Conservation (phyloP, 2,113 vertebrate species). For the Scytalopus superciliaris region DNA sequence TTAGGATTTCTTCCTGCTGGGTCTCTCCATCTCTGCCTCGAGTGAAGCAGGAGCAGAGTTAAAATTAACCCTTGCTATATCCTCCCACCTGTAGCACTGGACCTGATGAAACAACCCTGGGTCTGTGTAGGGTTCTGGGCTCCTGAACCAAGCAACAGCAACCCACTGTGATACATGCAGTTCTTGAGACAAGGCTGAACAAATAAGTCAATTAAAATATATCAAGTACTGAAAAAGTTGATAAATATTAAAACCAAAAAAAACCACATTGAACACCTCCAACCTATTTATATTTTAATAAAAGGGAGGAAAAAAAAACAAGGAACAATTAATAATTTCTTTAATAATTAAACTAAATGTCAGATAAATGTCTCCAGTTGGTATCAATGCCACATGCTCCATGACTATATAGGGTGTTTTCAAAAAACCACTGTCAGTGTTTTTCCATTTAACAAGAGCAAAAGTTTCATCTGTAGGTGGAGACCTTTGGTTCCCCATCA, state of each 20-base stretch:
- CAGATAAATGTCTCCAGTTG: not conserved
- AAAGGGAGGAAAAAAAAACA: not conserved
- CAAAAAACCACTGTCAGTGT: not conserved
- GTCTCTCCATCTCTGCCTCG: not conserved
- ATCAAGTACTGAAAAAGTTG: not conserved
- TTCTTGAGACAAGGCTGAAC: rapidly evolving
- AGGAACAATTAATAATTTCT: not conserved
- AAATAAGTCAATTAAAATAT: not conserved
- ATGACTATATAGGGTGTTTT: not conserved
- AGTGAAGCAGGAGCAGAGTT: not conserved
- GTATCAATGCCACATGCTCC: not conserved
- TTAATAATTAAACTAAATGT: not conserved
- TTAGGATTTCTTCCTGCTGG: not conserved
- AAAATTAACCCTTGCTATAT: not conserved
- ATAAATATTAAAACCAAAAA: not conserved
- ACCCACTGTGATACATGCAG: not conserved
- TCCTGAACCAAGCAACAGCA: not conserved
- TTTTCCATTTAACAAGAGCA: not conserved
- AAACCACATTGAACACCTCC: not conserved
- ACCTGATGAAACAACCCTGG: not conserved
- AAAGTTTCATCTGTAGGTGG: not conserved
- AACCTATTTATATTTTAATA: not conserved
- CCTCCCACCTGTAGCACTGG: not conserved
- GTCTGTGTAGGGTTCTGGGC: not conserved
- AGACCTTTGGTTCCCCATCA: not conserved